phyloP scores from a whole-genome alignment of 2,113 vertebrate genomes.

The Paraplagusia blochii region DNA sequence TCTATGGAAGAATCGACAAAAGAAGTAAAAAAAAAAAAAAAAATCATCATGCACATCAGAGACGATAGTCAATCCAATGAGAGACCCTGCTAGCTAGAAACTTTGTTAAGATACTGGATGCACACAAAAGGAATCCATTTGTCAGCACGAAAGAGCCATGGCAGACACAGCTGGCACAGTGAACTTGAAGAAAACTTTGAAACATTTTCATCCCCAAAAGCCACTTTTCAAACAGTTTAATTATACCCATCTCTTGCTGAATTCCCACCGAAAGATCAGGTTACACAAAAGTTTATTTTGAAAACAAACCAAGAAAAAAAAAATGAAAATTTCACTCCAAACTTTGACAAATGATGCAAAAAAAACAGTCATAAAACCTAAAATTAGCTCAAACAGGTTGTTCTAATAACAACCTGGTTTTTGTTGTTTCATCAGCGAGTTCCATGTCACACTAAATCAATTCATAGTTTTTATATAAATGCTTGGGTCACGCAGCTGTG shows the following conservation, averaged over 20 bases:
- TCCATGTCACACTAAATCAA: too few relatives aligned
- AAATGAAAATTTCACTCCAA: background rate
- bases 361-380: too few relatives aligned
- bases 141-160: conserved; percentile 50
- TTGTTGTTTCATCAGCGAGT: too few relatives aligned
- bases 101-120: conserved; percentile 25
- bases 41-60: conserved; percentile 56
- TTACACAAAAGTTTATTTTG: conserved; percentile 21
- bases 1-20: conserved; percentile 63
- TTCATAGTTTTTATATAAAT: too few relatives aligned
- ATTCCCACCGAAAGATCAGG: conserved; percentile 38
- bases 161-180: conserved; percentile 34
- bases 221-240: conserved; percentile 31
- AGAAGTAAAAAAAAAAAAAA: conserved; percentile 11
- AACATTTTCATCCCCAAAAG: conserved; percentile 29
- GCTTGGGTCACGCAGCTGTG: too few relatives aligned
- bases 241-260: conserved; percentile 31
- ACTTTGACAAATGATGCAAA: too few relatives aligned
- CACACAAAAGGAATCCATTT: conserved; percentile 52
- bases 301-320: background rate
- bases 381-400: too few relatives aligned
- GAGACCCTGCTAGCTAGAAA: conserved; percentile 38
- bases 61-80: conserved; percentile 43
- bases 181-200: conserved; percentile 42
- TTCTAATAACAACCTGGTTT: too few relatives aligned